Evolutionary conservation across 2,113 vertebrate species (phyloP).

Genomic region (Circaetus gallicus): DNA sequence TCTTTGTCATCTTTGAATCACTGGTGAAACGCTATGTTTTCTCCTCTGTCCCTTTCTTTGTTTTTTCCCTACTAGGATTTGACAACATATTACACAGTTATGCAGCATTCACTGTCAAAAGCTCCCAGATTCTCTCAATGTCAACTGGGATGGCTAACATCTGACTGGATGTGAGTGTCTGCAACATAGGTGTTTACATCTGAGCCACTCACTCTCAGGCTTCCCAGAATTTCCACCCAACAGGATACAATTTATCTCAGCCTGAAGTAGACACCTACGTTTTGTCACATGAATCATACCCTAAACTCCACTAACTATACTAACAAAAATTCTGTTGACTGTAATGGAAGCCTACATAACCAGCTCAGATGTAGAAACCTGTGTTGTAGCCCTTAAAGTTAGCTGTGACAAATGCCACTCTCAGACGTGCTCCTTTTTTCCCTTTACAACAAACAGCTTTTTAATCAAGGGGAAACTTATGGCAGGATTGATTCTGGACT

Average conservation of each 20-base stretch:
- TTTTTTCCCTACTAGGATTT: background rate
- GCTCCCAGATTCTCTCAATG: background rate
- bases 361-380: background rate
- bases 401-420: background rate
- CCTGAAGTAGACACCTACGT: background rate
- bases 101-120: background rate
- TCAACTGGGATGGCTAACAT: background rate
- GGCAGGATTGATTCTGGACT: background rate
- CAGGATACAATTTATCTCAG: background rate
- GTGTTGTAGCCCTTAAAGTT: background rate
- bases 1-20: background rate
- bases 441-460: background rate
- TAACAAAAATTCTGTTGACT: background rate
- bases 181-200: background rate
- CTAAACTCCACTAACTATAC: background rate
- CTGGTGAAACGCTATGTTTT: background rate
- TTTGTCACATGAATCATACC: slow-evolving; percentile 9
- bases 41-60: background rate
- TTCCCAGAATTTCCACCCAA: background rate
- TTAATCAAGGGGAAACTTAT: background rate
- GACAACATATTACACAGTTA: background rate
- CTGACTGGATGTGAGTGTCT: background rate
- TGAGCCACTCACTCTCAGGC: background rate
- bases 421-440: background rate
- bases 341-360: background rate